Evolutionary conservation across 2,888 invertebrate species (phyloP).

Genomic region (Eilema caniola): DNA sequence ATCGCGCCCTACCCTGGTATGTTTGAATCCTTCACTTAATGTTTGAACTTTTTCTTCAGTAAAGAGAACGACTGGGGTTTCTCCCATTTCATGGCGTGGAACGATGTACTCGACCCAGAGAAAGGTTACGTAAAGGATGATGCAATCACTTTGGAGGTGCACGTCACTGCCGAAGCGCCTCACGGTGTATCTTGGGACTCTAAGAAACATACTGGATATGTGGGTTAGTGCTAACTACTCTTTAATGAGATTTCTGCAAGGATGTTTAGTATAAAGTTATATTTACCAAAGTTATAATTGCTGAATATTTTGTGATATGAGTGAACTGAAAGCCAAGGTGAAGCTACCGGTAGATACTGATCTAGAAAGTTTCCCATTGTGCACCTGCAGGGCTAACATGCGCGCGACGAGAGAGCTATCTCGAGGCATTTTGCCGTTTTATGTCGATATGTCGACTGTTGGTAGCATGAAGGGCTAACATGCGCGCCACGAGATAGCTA

Average conservation of each 20-base stretch:
- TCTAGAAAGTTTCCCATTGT: too few species aligned
- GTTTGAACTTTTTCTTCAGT: conserved; percentile 59
- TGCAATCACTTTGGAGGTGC: conserved; percentile 95
- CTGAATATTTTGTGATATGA: too few species aligned
- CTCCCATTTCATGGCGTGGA: conserved; percentile 98
- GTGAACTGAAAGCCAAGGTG: too few species aligned
- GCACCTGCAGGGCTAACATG: too few species aligned
- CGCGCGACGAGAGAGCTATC: too few species aligned
- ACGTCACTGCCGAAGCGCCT: conserved; percentile 95
- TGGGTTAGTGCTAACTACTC: conserved; percentile 75
- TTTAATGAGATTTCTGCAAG: not conserved
- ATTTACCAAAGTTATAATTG: not conserved
- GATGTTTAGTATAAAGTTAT: not conserved
- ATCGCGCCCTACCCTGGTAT: not conserved
- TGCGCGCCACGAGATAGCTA: too few species aligned
- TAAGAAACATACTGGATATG: conserved; percentile 97
- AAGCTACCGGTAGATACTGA: too few species aligned
- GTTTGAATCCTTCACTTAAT: not conserved
- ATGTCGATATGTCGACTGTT: too few species aligned
- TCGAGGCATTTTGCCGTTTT: too few species aligned
- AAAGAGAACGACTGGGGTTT: conserved; percentile 97
- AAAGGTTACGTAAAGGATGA: conserved; percentile 98
- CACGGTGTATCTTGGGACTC: conserved; percentile 99
- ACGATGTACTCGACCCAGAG: conserved; percentile 96
- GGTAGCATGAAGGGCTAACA: too few species aligned